Conservation (phyloP, 2,888 invertebrate species). For the Monochamus alternatus region DNA sequence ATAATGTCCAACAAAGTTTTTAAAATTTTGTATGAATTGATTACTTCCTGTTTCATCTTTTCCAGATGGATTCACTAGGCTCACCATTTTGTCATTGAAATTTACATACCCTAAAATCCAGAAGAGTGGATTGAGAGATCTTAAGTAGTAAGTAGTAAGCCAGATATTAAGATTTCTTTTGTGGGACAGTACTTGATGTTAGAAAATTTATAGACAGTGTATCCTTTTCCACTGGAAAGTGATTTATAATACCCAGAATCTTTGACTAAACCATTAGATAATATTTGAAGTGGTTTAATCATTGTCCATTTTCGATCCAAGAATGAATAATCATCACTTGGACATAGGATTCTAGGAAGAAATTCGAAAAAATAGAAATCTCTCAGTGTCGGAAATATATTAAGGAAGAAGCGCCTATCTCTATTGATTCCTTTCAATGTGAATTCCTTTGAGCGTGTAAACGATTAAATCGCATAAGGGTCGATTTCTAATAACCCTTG, state of each 20-base stretch:
- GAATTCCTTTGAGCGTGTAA: not conserved
- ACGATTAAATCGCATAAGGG: constrained; percentile 6
- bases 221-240: not conserved
- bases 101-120: no score
- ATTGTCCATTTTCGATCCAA: not conserved
- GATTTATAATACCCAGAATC: not conserved
- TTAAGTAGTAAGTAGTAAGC: no score
- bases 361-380: not conserved
- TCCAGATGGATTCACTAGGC: no score
- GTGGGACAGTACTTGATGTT: no score
- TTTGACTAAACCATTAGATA: not conserved
- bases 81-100: no score
- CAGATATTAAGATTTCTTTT: no score
- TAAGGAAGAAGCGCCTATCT: not conserved
- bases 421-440: not conserved
- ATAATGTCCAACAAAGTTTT: no score
- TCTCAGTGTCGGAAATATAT: not conserved
- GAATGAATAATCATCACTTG: not conserved
- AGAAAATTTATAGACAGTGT: constrained; percentile 1
- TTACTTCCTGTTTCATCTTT: no score
- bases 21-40: no score
- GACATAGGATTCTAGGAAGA: not conserved
- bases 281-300: not conserved
- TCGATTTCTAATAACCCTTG: constrained; percentile 6
- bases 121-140: no score